phyloP scores from a whole-genome alignment of 2,797 vertebrate species.

The Eremophila alpestris region DNA sequence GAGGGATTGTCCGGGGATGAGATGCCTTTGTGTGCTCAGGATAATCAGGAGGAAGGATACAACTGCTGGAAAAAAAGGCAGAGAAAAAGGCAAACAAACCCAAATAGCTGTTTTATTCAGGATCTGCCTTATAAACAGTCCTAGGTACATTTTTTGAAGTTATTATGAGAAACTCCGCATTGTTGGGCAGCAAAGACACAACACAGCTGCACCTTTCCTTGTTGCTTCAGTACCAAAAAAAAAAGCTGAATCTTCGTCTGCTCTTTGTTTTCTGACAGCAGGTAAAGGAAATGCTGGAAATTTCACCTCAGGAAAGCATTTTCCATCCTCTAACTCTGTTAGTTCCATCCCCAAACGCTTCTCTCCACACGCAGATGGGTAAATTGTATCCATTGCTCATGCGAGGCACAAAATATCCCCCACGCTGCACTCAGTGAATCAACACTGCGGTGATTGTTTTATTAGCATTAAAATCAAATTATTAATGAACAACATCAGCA shows the following conservation, averaged over 20 bases:
- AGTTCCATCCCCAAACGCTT: not conserved
- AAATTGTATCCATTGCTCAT: not conserved
- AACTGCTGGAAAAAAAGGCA: not conserved
- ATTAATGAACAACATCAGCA: conserved; percentile 20
- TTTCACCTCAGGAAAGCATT: not conserved
- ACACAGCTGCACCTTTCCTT: not conserved
- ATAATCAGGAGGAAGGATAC: not conserved
- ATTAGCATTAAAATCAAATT: conserved; percentile 11
- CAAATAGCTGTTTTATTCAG: not conserved
- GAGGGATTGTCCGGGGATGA: not conserved
- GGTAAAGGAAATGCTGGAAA: not conserved
- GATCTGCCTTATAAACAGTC: not conserved
- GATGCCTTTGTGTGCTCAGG: not conserved
- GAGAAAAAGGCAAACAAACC: not conserved
- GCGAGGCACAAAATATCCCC: not conserved
- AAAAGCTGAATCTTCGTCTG: not conserved
- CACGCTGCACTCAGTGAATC: not conserved
- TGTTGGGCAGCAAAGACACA: not conserved
- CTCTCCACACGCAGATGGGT: not conserved
- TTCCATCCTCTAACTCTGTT: not conserved
- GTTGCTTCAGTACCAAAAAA: not conserved
- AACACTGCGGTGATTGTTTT: not conserved
- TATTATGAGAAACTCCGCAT: not conserved
- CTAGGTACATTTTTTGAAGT: not conserved
- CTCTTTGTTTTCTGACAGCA: not conserved